Evolutionary conservation across 1,140 invertebrate species (phyloP), one percentile per base, ranked within the genome.

Genomic region (Brachionus asplanchnoidis): DNA sequence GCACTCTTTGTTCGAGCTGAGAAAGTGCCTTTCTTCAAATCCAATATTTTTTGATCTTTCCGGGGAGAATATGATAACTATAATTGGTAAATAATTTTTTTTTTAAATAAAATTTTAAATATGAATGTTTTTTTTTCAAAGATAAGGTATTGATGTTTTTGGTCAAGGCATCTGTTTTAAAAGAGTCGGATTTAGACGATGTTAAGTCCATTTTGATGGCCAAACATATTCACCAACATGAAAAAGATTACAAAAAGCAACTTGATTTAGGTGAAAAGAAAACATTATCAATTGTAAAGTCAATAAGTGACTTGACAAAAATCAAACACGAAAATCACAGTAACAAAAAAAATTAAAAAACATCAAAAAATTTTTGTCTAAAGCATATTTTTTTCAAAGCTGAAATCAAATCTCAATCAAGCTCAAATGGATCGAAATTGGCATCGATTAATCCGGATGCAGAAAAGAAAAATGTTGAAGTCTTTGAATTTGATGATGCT

Each of bases 141-240:
- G 73, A 77, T 17, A 77, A 50, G 20, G 73, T 77, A 0, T 50
- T 77, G 20, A 26, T 53, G 42, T 77, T 50, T 50, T 36, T 50
- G 4, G 73, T 77, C 2, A 42, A 77, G 32, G 73, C 73, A 1
- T 50, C n/a, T 26, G 40, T 77, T 26, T 89, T 99, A 66, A 91
- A 93, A 36, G 90, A 92, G 36, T 93, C 94, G 20, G 92, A 93
- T 65, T 92, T 93, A 87, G 95, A 96, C 53, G 94, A 93, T 89
- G 92, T 95, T 4, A 93, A 93, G 87, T 95, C 97, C 87, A 93
- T 95, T 8, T 91, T 99, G 36, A 90, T 97, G 85, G 93, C 95
- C 85, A 92, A 94, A 70, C 97, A 99, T 91, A 92, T 95, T 53
- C 97, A 99, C 92, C 96, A 97, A 77, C 89, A 91, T 85, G 93